A percentile compares a stretch with the other conserved stretches of the same genome.
phyloP scores from a whole-genome alignment of 1,140 invertebrate genomes.

The Archegozetes longisetosus region DNA sequence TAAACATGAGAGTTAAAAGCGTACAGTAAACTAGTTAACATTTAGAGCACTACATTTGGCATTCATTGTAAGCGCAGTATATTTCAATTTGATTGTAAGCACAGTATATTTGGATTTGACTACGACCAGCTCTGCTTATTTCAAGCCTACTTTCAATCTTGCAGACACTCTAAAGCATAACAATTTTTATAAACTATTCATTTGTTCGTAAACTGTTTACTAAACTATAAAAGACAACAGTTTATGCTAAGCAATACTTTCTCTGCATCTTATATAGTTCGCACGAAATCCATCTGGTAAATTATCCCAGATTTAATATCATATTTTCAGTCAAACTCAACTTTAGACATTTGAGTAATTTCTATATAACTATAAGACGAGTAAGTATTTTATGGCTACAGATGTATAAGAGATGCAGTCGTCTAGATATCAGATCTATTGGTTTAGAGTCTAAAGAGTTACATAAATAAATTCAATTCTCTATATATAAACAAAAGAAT shows the following conservation, averaged over 20 bases:
- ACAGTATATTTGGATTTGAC: not conserved
- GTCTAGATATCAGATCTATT: too few species aligned
- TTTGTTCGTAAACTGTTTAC: too few species aligned
- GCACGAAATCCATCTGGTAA: too few species aligned
- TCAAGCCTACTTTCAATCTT: not conserved
- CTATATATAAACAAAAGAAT: not conserved
- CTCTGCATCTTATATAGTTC: too few species aligned
- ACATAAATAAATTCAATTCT: too few species aligned
- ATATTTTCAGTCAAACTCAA: not conserved
- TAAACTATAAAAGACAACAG: too few species aligned
- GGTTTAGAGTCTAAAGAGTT: too few species aligned
- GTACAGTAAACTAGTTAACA: not conserved
- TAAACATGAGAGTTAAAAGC: not conserved
- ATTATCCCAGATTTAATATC: not conserved
- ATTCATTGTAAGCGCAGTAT: not conserved
- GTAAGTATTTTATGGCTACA: not conserved
- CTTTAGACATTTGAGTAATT: not conserved
- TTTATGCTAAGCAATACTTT: too few species aligned
- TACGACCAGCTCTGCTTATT: not conserved
- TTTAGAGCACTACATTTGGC: not conserved
- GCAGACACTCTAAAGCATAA: not conserved
- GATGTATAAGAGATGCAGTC: not conserved
- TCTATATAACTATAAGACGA: not conserved
- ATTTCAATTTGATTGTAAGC: not conserved
- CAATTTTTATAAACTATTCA: not conserved